A percentile compares a stretch with the other conserved stretches of the same genome.
These are phyloP conservation scores for Drosophila baimaii DNA, from an alignment of 1,140 invertebrate species.

Conservation along the genomic window DNA sequence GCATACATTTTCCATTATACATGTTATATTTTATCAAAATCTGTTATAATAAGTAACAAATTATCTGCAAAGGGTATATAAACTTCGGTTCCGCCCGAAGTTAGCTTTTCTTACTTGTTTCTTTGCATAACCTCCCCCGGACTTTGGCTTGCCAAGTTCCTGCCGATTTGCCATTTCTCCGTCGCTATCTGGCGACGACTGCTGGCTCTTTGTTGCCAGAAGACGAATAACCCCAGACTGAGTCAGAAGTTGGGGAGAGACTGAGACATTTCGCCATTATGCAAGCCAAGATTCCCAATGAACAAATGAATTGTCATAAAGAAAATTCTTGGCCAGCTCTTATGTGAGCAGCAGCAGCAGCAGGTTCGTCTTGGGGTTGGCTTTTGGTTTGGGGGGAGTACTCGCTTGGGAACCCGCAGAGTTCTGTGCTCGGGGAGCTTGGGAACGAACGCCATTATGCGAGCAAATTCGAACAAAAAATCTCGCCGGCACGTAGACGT, in stretches of 20 bases:
- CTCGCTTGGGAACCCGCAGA: conserved; percentile 6
- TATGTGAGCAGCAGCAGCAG: conserved; percentile 27
- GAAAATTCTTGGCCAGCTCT: conserved; percentile 35
- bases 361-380: not conserved
- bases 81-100: too few relatives aligned
- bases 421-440: conserved; percentile 20
- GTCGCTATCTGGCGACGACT: not conserved
- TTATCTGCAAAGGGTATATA: too few relatives aligned
- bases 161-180: conserved; percentile 18
- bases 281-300: conserved; percentile 50
- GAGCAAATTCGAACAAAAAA: conserved; percentile 41
- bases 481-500: conserved; percentile 54
- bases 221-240: not conserved
- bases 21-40: too few relatives aligned
- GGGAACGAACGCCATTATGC: conserved; percentile 52
- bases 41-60: too few relatives aligned
- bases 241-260: conserved; percentile 17
- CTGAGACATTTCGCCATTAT: conserved; percentile 43
- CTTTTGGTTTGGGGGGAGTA: not conserved
- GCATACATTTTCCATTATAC: too few relatives aligned
- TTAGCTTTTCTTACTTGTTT: too few relatives aligned
- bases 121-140: conserved; percentile 13
- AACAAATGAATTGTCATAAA: conserved; percentile 52
- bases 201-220: conserved; percentile 16
- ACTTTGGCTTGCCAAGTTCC: conserved; percentile 7